Evolutionary conservation across 2,797 vertebrate species (phyloP), one percentile per base, ranked within the genome.

Genomic region (Hypotaenidia philippensis): DNA sequence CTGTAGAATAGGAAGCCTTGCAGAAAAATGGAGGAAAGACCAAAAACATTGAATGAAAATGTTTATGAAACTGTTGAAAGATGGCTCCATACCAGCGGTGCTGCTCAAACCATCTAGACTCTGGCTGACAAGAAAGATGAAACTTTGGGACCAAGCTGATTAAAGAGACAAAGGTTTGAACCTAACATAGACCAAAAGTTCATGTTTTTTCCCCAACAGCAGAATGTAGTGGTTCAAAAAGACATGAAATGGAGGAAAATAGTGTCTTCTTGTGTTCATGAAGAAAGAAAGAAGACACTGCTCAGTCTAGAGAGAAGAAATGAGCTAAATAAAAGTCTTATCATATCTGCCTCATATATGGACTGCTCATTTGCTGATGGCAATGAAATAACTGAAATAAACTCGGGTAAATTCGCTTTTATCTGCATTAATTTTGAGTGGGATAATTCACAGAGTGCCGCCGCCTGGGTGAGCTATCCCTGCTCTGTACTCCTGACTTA

Each of bases 1-100:
- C 40, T 32, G 26, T 63, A 64, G 66, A 76, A 83, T 49, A 84
- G 52, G n/a, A 90, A 64, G 34, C 13, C 69, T 6, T 74, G 21
- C n/a, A 86, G 45, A 82, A 89, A 95, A 89, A 44, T 56, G 60
- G 8, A 83, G 63, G 69, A 83, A 85, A 80, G 57, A 74, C 13
- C 32, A 69, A 95, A 81, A 81, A 72, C 65, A 78, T 2, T 11
- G 12, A 87, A 85, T n/a, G 71, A 66, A 94, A 90, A 84, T 61
- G 18, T 74, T 92, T 91, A 69, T 78, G 75, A 91, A 80, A 50
- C 10, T 38, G n/a, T 49, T 86, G 81, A 60, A 93, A 83, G 61
- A 41, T 36, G 65, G 50, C 29, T 92, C 47, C 29, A 36, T 61
- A 40, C 45, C 52, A 44, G 10, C 38, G 45, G 61, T 14, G 36